Conservation (phyloP, 2,797 vertebrate species). For the Anabacerthia variegaticeps region DNA sequence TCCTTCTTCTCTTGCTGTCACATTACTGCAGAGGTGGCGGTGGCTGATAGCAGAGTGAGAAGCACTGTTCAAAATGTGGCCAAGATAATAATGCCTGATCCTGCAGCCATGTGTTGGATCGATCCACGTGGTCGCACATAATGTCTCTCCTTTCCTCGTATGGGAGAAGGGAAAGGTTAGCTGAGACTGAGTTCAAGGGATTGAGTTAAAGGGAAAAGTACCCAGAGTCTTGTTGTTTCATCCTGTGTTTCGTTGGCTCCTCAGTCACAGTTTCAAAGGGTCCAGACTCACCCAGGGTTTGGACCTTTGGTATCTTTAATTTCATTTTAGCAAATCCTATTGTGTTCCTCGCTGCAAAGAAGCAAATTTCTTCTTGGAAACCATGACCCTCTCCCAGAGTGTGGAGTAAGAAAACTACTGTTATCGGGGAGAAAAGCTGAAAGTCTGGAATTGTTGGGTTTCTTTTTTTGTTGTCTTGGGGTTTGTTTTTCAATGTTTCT, state of each 20-base stretch:
- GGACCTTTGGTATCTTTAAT: neutral
- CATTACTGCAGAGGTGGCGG: conserved; percentile 76
- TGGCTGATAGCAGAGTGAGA: conserved; percentile 80
- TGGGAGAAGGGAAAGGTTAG: neutral
- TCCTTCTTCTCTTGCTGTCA: conserved; percentile 79
- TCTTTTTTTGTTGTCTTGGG: neutral
- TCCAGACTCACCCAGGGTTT: neutral
- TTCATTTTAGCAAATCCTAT: neutral
- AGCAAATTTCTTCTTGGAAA: neutral
- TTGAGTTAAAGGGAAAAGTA: neutral
- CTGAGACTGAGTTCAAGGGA: neutral
- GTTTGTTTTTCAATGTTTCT: neutral
- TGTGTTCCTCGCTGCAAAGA: neutral
- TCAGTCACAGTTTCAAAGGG: neutral
- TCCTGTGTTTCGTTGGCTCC: neutral
- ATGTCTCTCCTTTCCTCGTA: neutral
- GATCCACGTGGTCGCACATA: neutral
- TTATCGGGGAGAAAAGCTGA: neutral
- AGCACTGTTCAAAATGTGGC: conserved; percentile 81
- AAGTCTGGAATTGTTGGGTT: neutral
- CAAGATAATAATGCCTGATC: conserved; percentile 59
- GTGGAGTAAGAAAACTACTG: neutral
- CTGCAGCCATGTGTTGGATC: conserved; percentile 3
- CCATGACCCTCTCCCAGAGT: neutral
- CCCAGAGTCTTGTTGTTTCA: neutral